Evolutionary conservation across 2,888 invertebrate species (phyloP).

Genomic region (Selenia dentaria): DNA sequence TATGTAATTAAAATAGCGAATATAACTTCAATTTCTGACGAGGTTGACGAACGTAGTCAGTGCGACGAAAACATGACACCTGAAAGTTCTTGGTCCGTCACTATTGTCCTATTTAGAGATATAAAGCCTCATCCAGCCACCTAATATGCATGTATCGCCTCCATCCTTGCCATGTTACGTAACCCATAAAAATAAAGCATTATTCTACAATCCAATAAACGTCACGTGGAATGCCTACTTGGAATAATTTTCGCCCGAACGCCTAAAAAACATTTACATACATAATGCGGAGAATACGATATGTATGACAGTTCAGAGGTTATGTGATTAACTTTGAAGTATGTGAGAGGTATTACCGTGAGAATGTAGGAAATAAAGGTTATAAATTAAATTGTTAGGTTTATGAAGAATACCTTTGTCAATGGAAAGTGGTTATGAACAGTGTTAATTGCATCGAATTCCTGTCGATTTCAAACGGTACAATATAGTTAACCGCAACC

Average conservation of each 20-base stretch:
- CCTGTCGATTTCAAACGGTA: too few relatives aligned
- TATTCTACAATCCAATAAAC: constrained; percentile 73
- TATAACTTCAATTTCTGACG: too few relatives aligned
- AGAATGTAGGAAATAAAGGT: constrained; percentile 12
- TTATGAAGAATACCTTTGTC: too few relatives aligned
- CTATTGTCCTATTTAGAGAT: too few relatives aligned
- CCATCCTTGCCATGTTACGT: constrained; percentile 48
- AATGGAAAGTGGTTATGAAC: too few relatives aligned
- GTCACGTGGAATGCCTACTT: constrained; percentile 70
- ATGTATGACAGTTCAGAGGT: constrained; percentile 59
- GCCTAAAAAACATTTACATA: constrained; percentile 67
- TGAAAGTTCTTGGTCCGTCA: too few relatives aligned
- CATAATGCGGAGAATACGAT: constrained; percentile 59
- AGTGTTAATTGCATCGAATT: too few relatives aligned
- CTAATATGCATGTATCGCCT: constrained; percentile 22
- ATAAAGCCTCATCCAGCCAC: constrained; percentile 30
- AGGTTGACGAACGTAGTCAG: too few relatives aligned
- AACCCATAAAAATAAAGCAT: constrained; percentile 74
- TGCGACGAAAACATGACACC: too few relatives aligned
- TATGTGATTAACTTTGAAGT: constrained; percentile 35
- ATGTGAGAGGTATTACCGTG: neutral
- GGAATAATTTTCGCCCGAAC: constrained; percentile 72
- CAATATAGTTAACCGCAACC: too few relatives aligned
- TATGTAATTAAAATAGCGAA: too few relatives aligned
- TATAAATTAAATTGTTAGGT: too few relatives aligned